These are phyloP conservation scores for Hypotaenidia okinawae DNA, from an alignment of 2,797 vertebrate genomes.

Conservation along the genomic window DNA sequence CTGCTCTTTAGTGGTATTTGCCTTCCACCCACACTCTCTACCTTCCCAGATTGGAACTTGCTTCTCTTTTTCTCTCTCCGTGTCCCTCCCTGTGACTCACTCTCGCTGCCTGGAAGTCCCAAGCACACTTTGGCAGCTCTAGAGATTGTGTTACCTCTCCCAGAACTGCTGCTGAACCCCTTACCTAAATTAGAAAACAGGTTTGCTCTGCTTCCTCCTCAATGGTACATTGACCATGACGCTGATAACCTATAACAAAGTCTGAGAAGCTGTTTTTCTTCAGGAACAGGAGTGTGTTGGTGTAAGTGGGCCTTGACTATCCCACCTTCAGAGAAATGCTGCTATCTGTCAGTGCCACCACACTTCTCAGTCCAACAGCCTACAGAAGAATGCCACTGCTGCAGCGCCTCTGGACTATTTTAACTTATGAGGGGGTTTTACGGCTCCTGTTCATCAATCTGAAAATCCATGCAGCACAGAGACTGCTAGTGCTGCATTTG, in stretches of 20 bases:
- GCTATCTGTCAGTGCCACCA: neutral
- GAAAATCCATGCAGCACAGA: neutral
- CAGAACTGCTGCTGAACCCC: neutral
- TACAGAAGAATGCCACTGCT: neutral
- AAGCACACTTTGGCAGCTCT: neutral
- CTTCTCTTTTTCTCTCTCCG: neutral
- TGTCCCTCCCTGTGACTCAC: slow-evolving; percentile 62
- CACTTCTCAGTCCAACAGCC: neutral
- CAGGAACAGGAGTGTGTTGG: neutral
- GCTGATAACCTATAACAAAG: neutral
- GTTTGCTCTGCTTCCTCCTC: neutral
- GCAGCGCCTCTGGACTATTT: neutral
- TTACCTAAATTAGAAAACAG: neutral
- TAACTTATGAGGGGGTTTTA: neutral
- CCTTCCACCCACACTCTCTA: slow-evolving; percentile 44
- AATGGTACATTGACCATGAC: neutral
- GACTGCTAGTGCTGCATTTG: neutral
- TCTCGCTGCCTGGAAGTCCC: slow-evolving; percentile 18
- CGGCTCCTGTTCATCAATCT: neutral
- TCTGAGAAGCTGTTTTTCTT: neutral
- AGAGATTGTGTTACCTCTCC: neutral
- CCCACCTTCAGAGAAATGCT: neutral
- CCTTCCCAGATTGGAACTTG: slow-evolving; percentile 19
- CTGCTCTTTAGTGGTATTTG: slow-evolving; percentile 5
- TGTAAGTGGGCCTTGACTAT: neutral